These are phyloP conservation scores for Ceratosolen fusciceps DNA, from an alignment of 1,140 invertebrate species.

Conservation along the genomic window DNA sequence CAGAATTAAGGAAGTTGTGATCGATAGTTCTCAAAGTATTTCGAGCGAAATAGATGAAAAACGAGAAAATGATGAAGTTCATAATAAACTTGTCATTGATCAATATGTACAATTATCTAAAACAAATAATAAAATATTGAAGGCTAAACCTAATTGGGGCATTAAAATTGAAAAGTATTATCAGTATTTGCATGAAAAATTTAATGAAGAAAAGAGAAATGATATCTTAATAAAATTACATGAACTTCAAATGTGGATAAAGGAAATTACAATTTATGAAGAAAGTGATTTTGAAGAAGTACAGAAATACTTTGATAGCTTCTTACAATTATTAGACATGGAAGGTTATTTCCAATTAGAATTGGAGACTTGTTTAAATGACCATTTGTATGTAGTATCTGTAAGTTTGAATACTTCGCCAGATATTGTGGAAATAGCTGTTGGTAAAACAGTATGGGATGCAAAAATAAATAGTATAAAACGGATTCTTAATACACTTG, in stretches of 20 bases:
- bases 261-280: background rate
- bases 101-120: conserved; percentile 50
- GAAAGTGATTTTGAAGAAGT: background rate
- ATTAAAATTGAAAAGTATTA: conserved; percentile 61
- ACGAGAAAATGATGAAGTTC: background rate
- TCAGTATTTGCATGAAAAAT: conserved; percentile 50
- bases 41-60: too few species aligned
- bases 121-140: conserved; percentile 40
- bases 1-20: conserved; percentile 58
- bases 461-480: conserved; percentile 48
- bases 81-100: conserved; percentile 45
- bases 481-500: conserved; percentile 40
- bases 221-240: conserved; percentile 29
- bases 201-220: conserved; percentile 41
- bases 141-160: conserved; percentile 59
- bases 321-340: conserved; percentile 37
- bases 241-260: background rate
- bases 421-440: conserved; percentile 52
- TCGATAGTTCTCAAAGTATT: conserved; percentile 22
- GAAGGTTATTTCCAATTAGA: background rate
- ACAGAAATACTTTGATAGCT: conserved; percentile 11
- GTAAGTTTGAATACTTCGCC: conserved; percentile 54
- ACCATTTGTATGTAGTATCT: conserved; percentile 14
- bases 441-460: conserved; percentile 31
- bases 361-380: background rate